Evolutionary conservation across 2,888 invertebrate species (phyloP), one percentile per base, ranked within the genome.

Genomic region (Galerucella calmariensis): DNA sequence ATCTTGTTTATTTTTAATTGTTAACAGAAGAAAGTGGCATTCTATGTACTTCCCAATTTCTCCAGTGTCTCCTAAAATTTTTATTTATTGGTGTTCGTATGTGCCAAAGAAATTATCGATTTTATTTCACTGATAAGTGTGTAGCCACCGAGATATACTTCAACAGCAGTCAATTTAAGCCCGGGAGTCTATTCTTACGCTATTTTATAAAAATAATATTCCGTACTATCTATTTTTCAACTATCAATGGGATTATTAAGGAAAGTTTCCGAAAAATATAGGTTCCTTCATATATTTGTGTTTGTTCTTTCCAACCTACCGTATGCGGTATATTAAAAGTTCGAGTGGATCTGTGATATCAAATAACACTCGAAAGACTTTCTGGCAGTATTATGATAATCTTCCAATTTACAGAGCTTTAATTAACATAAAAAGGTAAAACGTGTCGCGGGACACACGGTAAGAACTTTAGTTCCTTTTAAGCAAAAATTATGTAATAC

Each of bases 101-200:
- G 69, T 69, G 69, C 44, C 69, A 69, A 51, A 48, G 48, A 61
- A 62, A 69, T 69, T 62, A 69, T 69, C 35, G 69, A 69, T 62
- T 62, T 69, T 20, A 46, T 69, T 51, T 69, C 62, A 62, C 35
- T 48, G 62, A 61, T 46, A 68, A 69, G 58, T 61, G 69, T 48
- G 12, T 68, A 68, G 59, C 59, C 44, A 24, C 35, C 59, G 56
- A 61, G 69, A 69, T 61, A 61, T 69, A 61, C 69, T 69, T 61
- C 69, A 24, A 48, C 46, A 48, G 46, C 48, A 69, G 69, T 16
- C 62, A 69, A 35, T 62, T 27, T 69, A 68, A 14, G 46, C 41
- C 35, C 24, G 20, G 48, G 46, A 69, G 41, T 69, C 58, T 61
- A 61, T 68, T 68, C 68, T 68, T 59, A 27, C 16, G 46, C 59